Conservation (phyloP, 2,113 vertebrate species). For the Phyllostomus discolor region DNA sequence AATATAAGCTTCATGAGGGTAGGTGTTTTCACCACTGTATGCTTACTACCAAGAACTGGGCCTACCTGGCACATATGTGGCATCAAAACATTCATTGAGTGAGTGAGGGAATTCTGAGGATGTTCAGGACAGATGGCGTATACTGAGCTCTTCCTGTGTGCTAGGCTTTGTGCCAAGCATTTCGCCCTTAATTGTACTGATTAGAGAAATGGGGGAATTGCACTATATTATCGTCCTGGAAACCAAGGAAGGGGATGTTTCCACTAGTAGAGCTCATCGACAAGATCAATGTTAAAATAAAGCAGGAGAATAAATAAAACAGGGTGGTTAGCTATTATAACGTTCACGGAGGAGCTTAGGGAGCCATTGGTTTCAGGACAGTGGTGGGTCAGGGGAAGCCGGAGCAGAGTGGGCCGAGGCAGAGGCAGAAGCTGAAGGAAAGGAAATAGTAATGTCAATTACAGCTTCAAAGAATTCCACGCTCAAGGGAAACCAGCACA, state of each 20-base stretch:
- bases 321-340: neutral
- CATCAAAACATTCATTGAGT: neutral
- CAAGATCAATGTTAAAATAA: neutral
- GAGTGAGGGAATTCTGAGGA: neutral
- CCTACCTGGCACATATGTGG: neutral
- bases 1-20: neutral
- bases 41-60: neutral
- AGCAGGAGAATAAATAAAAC: neutral
- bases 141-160: neutral
- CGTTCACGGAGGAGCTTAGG: neutral
- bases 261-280: neutral
- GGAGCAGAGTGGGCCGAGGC: neutral
- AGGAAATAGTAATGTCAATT: neutral
- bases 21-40: neutral
- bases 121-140: neutral
- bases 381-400: neutral
- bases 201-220: neutral
- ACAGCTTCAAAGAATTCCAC: neutral
- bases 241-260: neutral
- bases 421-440: neutral
- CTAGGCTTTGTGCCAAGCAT: neutral
- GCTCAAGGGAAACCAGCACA: neutral
- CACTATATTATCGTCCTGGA: neutral
- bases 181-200: neutral
- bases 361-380: neutral